Evolutionary conservation across 2,113 vertebrate genomes (phyloP), one percentile per base, ranked within the genome.

Genomic region (Pituophis catenifer): DNA sequence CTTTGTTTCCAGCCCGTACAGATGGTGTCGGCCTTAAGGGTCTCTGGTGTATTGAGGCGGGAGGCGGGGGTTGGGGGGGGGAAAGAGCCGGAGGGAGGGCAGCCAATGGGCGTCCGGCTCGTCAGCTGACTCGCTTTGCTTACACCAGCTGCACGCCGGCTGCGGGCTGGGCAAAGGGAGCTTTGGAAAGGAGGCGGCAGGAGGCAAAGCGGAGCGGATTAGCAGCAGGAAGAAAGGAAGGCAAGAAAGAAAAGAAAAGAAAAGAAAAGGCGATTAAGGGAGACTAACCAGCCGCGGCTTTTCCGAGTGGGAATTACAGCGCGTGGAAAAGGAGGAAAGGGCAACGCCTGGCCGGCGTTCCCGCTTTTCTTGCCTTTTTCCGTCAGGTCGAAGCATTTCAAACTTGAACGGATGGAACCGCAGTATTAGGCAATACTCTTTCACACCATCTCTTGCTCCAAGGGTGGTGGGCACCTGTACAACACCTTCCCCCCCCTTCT

Each of bases 71-170:
- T 38, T 1, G 86, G 50, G 12, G 24, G 0, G 23, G 8, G 8
- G 6, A 8, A 24, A 59, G 3, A 50, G 86, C 44, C 5, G 86
- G 52, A 88, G 86, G 50, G 96, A 90, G 26, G 85, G 93, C 97
- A 96, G 96, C 98, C 98, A 99, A 99, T 99, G 91, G 94, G 95
- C 57, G 96, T 94, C 88, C 93, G 90, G 97, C 96, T 96, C 97
- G 96, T 98, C 98, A 98, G 98, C 98, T 99, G 98, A 99, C 97
- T 96, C 95, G 96, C 95, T 97, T 97, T 98, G 97, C 98, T 98
- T 97, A 97, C 97, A 97, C 98, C 98, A 98, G 98, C 98, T 98
- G 98, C 98, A 98, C 98, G 97, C 95, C 94, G 97, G 96, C 96
- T 94, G 96, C 96, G 6, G 94, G 96, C 95, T 95, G 95, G 95